Percentiles rank a stretch among this genome's conserved stretches.
Conservation (phyloP, 2,888 invertebrate species). For the Ellobium chinense region DNA sequence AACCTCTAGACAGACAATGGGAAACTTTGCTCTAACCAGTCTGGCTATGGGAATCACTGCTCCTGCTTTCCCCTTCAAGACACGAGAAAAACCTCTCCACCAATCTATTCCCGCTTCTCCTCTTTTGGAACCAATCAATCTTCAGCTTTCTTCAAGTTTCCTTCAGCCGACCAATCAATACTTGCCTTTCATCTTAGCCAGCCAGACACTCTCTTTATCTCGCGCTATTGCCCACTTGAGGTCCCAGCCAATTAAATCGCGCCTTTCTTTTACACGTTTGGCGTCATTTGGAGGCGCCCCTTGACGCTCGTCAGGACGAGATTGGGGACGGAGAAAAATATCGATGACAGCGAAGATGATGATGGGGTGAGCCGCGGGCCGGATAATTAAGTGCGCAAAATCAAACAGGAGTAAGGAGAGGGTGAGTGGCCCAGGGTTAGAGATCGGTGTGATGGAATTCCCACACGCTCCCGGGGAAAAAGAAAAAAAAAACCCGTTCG, state of each 20-base stretch:
- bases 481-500: no score
- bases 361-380: conserved; percentile 20
- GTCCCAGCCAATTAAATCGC: conserved; percentile 42
- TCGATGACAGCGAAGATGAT: conserved; percentile 16
- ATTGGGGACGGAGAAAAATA: conserved; percentile 21
- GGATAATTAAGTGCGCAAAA: conserved; percentile 44
- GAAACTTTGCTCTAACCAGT: conserved; percentile 8
- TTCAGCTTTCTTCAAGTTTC: conserved; percentile 33
- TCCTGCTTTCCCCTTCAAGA: conserved; percentile 28
- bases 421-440: conserved; percentile 10
- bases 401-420: conserved; percentile 30
- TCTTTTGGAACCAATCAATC: conserved; percentile 40
- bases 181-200: conserved; percentile 30
- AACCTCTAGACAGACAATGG: conserved; percentile 31
- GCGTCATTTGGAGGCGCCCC: conserved; percentile 37
- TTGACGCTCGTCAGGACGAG: neutral
- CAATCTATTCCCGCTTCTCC: conserved; percentile 14
- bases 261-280: conserved; percentile 38
- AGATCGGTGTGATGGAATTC: conserved; percentile 36
- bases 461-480: conserved; percentile 5
- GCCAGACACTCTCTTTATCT: conserved; percentile 17
- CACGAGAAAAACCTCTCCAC: conserved; percentile 33
- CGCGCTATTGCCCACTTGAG: conserved; percentile 43
- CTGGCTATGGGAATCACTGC: conserved; percentile 33
- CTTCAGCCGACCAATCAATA: conserved; percentile 39